A percentile compares a stretch with the other conserved stretches of the same genome.
Evolutionary conservation across 1,140 invertebrate genomes (phyloP).

Genomic region (Papilio polyxenes): DNA sequence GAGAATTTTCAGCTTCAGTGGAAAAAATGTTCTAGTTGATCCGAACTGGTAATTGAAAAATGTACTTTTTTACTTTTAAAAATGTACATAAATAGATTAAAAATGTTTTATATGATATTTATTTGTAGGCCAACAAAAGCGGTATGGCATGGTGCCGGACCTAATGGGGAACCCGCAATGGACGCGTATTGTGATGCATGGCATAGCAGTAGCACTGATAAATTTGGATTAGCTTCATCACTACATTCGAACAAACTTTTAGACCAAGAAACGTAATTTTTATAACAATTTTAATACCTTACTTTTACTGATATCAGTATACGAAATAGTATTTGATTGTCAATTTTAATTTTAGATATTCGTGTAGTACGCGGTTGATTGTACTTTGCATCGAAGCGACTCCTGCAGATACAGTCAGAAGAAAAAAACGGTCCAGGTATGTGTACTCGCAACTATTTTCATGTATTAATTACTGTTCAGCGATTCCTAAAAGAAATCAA

Average conservation of each 20-base stretch:
- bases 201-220: constrained; percentile 89
- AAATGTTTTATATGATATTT: not conserved
- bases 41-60: constrained; percentile 84
- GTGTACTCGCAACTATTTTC: constrained; percentile 37
- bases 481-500: too few relatives aligned
- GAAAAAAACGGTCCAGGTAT: constrained; percentile 82
- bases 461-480: too few relatives aligned
- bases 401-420: constrained; percentile 83
- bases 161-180: constrained; percentile 90
- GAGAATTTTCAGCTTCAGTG: constrained; percentile 96
- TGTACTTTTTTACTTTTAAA: not conserved
- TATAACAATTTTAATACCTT: not conserved
- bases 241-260: constrained; percentile 89
- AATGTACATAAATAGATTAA: not conserved
- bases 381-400: constrained; percentile 96
- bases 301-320: not conserved
- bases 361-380: constrained; percentile 93
- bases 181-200: constrained; percentile 96
- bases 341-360: constrained; percentile 77
- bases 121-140: constrained; percentile 91
- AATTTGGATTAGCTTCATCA: constrained; percentile 91
- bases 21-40: constrained; percentile 94
- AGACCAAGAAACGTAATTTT: constrained; percentile 85
- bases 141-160: constrained; percentile 95
- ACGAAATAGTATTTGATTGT: constrained; percentile 19